Conservation (phyloP, 1,140 invertebrate genomes). For the Daktulosphaira vitifoliae region DNA sequence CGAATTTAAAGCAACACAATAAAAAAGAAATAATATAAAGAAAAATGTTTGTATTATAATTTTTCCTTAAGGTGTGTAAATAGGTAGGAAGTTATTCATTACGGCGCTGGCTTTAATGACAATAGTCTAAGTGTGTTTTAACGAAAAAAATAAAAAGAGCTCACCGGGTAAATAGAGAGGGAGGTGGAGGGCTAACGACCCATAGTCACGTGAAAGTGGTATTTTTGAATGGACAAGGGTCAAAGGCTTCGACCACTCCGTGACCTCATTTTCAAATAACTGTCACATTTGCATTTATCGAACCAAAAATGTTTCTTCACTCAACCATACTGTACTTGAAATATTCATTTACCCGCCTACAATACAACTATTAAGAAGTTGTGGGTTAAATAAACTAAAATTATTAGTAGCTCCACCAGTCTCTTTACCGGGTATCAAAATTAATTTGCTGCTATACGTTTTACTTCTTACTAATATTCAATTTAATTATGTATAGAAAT, state of each 20-base stretch:
- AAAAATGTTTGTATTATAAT: too few species aligned
- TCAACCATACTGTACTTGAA: not conserved
- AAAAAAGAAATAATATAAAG: not conserved
- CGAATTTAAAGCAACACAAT: not conserved
- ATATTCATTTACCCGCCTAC: not conserved
- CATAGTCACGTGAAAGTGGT: slow-evolving; percentile 16
- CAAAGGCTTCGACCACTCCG: slow-evolving; percentile 23
- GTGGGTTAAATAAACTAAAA: not conserved
- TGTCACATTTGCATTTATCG: slow-evolving; percentile 31
- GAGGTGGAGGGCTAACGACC: slow-evolving; percentile 17
- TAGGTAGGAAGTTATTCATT: too few species aligned
- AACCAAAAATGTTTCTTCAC: slow-evolving; percentile 11
- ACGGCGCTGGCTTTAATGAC: too few species aligned
- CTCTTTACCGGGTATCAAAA: too few species aligned
- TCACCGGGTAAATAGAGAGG: not conserved
- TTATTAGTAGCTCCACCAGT: too few species aligned
- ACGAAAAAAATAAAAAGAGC: not conserved
- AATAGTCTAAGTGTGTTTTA: too few species aligned
- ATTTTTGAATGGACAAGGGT: slow-evolving; percentile 22
- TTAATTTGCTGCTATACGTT: too few species aligned
- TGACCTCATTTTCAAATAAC: slow-evolving; percentile 12
- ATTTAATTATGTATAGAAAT: too few species aligned
- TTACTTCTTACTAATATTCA: too few species aligned
- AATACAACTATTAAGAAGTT: slow-evolving; percentile 13
- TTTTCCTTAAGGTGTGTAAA: too few species aligned